A percentile compares a stretch with the other conserved stretches of the same genome.
Conservation (phyloP, 2,797 vertebrate genomes). For the Coluber constrictor region DNA sequence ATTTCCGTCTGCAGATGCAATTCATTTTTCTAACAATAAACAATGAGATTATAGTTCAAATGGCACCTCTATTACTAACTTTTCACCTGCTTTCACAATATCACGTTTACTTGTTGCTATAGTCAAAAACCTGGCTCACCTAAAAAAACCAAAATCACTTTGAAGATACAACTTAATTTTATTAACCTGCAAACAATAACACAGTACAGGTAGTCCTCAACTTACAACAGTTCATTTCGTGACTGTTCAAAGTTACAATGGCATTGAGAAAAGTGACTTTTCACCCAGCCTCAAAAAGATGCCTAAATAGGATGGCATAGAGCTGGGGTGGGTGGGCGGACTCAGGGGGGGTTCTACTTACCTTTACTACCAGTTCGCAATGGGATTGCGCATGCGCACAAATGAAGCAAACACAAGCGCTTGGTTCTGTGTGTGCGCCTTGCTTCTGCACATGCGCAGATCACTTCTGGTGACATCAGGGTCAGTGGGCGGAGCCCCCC, state of each 20-base stretch:
- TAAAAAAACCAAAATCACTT: neutral
- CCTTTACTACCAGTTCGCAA: too few species aligned
- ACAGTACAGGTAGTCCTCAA: neutral
- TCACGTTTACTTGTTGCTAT: neutral
- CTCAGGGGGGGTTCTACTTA: too few species aligned
- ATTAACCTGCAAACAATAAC: neutral
- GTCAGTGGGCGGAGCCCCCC: too few species aligned
- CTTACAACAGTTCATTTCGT: neutral
- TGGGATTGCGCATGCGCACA: fast-evolving
- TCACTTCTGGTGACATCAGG: too few species aligned
- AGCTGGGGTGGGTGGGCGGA: too few species aligned
- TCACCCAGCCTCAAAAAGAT: too few species aligned
- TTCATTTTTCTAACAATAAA: neutral
- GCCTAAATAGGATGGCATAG: too few species aligned
- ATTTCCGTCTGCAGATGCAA: neutral
- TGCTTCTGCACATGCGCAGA: too few species aligned
- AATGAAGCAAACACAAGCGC: too few species aligned
- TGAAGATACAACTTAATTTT: neutral
- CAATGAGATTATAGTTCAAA: neutral
- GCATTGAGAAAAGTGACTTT: neutral
- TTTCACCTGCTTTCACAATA: neutral
- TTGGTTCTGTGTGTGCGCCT: too few species aligned
- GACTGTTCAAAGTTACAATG: neutral
- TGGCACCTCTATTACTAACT: neutral
- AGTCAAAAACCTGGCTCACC: neutral